Evolutionary conservation across 2,113 vertebrate species (phyloP), one percentile per base, ranked within the genome.

Genomic region (Salminus brasiliensis): DNA sequence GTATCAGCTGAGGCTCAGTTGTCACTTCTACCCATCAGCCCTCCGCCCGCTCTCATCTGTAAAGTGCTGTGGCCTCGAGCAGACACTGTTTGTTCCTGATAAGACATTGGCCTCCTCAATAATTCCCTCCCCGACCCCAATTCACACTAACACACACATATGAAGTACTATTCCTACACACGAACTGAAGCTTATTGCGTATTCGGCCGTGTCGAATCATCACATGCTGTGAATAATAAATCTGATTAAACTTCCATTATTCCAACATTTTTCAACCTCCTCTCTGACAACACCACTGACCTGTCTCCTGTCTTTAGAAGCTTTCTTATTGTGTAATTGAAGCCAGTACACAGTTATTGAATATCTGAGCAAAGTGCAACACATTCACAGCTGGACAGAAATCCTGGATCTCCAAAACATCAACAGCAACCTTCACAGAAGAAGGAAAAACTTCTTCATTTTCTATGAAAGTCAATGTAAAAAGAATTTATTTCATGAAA

Each of bases 1-100:
- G 11, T 70, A 55, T 72, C 68, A 55, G 74, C 36, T 15, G 76
- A 25, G 29, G 25, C 30, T 45, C 69, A 41, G 39, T 1, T 66
- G 39, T n/a, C 75, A 73, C 57, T 74, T 23, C 16, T 43, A 59
- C 10, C 34, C 34, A 29, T 57, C n/a, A n/a, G 6, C 23, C 7
- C 34, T 57, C n/a, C 15, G 6, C 23, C 7, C 34, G 6, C 7
- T 30, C 18, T 15, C 5, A 15, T 52, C 43, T 30, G 13, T 30
- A 45, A 65, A 29, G 41, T n/a, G 43, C 6, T 18, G 10, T 47
- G 39, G 30, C 43, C 60, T 71, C 7, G 65, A 70, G 69, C 52
- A 45, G 45, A 72, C 65, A 72, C 72, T 29, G 73, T 12, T 59
- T 25, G 73, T 73, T 76, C 69, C 68, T 77, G 80, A 85, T 82